phyloP scores from a whole-genome alignment of 2,888 invertebrate species.

The Luperina nickerlii region DNA sequence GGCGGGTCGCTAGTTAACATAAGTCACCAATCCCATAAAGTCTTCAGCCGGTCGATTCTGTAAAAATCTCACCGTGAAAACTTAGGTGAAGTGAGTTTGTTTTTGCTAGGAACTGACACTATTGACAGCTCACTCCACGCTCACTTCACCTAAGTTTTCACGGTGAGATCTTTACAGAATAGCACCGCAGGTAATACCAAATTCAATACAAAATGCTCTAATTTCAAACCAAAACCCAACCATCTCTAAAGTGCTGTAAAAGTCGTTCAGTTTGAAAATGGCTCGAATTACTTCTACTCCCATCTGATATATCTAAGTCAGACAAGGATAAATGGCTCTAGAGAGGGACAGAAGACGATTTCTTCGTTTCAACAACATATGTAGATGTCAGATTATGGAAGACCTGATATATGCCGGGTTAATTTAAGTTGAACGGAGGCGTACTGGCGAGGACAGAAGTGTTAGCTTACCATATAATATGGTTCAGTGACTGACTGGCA shows the following conservation, averaged over 20 bases:
- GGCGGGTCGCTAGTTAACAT: neutral
- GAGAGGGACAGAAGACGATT: conserved; percentile 66
- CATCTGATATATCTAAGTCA: conserved; percentile 67
- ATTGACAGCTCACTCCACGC: too few relatives aligned
- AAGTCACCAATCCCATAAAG: neutral
- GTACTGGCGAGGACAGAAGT: conserved; percentile 69
- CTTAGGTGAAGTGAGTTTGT: too few relatives aligned
- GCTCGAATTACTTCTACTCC: conserved; percentile 65
- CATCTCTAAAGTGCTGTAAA: conserved; percentile 62
- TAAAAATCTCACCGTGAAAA: too few relatives aligned
- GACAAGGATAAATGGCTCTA: conserved; percentile 68
- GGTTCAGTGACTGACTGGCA: neutral
- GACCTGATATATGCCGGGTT: conserved; percentile 78
- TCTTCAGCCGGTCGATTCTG: too few relatives aligned
- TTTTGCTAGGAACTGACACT: too few relatives aligned
- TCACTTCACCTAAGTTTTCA: too few relatives aligned
- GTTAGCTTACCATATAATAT: conserved; percentile 14
- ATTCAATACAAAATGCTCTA: conserved; percentile 59
- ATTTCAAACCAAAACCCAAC: conserved; percentile 57
- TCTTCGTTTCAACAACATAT: conserved; percentile 78
- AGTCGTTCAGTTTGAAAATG: conserved; percentile 55
- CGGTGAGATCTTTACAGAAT: too few relatives aligned
- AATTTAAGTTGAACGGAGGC: conserved; percentile 79
- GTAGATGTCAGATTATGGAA: conserved; percentile 81
- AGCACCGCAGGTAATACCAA: neutral